Evolutionary conservation across 2,888 invertebrate genomes (phyloP), one percentile per base, ranked within the genome.

Genomic region (Eilema caniola): DNA sequence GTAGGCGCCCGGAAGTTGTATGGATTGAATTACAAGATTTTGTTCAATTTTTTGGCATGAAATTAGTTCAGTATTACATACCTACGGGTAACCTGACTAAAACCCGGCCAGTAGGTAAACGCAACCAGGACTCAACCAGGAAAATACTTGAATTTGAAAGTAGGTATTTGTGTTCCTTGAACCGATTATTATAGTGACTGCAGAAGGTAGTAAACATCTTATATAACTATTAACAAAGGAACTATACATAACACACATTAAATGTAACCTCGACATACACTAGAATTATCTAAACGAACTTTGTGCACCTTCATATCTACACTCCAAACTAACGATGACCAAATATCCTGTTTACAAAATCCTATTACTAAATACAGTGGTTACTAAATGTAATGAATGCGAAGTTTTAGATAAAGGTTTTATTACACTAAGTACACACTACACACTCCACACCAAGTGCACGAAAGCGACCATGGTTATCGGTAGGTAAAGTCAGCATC

Each of bases 341-440:
- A 76, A 81, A 78, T 75, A 80, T 84, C 83, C 84, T 78, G 80
- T 64, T 77, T 75, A 73, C 75, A 77, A 71, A 78, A 72, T 47
- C 60, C 25, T 60, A 62, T 64, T 53, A 69, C 70, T 74, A 74
- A 70, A 73, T 64, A 64, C 56, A 70, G 28, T 66, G 60, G 66
- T 80, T 78, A 62, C 67, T 65, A 62, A 73, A 41, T 41, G 41
- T 41, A 70, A 68, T 56, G 61, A 66, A 66, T 37, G 66, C 56
- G 8, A 33, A 75, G 62, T 62, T 14, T 37, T 62, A 31, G 10
- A 16, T 28, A 59, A 5, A 12, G 24, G 12, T 57, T 59, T 59
- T 59, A 20, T 53, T 53, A 53, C n/a, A 14, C 47, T 20, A 20
- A 11, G 57, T 41, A n/a, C 28, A n/a, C n/a, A n/a, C n/a, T n/a